phyloP scores from a whole-genome alignment of 2,888 invertebrate species.

The Atethmia centrago region DNA sequence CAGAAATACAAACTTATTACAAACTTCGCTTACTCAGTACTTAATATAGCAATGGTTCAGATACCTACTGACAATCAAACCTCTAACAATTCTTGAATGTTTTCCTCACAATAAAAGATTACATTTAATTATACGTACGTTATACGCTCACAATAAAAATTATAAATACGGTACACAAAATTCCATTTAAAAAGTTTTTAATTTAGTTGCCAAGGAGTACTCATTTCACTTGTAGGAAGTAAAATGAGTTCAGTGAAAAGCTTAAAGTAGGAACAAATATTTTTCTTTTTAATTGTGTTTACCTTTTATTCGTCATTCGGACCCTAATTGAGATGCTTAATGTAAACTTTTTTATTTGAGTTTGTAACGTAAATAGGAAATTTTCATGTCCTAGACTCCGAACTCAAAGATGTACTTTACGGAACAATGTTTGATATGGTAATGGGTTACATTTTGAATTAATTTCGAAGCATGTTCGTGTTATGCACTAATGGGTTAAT shows the following conservation, averaged over 20 bases:
- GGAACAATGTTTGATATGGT: background rate
- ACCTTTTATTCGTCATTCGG: conserved; percentile 21
- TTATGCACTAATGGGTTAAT: too few relatives aligned
- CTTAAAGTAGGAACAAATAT: conserved; percentile 6
- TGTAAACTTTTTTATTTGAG: conserved; percentile 31
- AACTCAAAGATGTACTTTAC: conserved; percentile 12
- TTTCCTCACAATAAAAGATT: background rate
- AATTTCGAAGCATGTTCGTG: background rate
- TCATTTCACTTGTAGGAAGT: conserved; percentile 10
- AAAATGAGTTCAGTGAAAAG: conserved; percentile 14
- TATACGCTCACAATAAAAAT: too few relatives aligned
- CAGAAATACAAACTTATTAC: background rate
- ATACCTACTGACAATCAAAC: background rate
- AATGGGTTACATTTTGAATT: conserved; percentile 1
- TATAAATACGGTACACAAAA: background rate
- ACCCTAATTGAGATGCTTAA: conserved; percentile 15
- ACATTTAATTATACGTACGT: too few relatives aligned
- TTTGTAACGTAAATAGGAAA: conserved; percentile 10
- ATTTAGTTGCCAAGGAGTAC: conserved; percentile 10
- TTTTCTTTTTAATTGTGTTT: conserved; percentile 32
- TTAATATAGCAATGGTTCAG: background rate
- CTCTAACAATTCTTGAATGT: background rate
- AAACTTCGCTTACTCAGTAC: background rate
- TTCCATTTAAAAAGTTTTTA: conserved; percentile 7
- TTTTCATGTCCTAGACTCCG: background rate